phyloP scores from a whole-genome alignment of 2,113 vertebrate species.

The Etheostoma spectabile region DNA sequence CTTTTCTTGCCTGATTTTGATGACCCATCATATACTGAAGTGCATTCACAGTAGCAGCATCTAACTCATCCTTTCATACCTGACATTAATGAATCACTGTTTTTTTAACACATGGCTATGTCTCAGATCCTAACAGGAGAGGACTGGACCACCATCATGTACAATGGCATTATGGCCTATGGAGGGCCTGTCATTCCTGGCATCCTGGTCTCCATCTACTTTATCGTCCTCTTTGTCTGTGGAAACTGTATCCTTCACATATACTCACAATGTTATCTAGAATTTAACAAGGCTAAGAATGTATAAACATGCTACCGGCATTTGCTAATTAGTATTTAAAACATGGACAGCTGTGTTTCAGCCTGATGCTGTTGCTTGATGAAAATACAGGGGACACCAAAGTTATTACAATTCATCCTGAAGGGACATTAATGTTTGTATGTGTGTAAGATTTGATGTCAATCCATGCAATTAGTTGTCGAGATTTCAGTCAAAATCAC shows the following conservation, averaged over 20 bases:
- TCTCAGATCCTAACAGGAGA: constrained; percentile 93
- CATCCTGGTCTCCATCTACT: constrained; percentile 94
- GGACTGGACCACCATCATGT: constrained; percentile 96
- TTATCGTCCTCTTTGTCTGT: constrained; percentile 93
- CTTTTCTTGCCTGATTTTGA: background rate
- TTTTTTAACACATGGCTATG: background rate
- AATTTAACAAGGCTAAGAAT: background rate
- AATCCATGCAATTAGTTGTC: background rate
- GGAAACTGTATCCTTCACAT: constrained; percentile 95
- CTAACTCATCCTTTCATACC: background rate
- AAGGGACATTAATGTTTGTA: background rate
- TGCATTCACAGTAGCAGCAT: background rate
- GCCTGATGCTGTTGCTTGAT: background rate
- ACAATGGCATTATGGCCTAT: constrained; percentile 94
- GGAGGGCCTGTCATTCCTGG: constrained; percentile 93
- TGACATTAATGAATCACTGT: background rate
- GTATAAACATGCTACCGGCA: background rate
- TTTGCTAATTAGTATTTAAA: background rate
- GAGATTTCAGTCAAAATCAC: background rate
- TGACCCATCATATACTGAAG: background rate
- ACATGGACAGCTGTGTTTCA: background rate
- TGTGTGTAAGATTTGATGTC: background rate
- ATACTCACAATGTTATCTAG: background rate
- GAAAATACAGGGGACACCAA: background rate
- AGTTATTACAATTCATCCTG: background rate